Conservation (phyloP, 2,113 vertebrate genomes). For the Glareola pratincola region DNA sequence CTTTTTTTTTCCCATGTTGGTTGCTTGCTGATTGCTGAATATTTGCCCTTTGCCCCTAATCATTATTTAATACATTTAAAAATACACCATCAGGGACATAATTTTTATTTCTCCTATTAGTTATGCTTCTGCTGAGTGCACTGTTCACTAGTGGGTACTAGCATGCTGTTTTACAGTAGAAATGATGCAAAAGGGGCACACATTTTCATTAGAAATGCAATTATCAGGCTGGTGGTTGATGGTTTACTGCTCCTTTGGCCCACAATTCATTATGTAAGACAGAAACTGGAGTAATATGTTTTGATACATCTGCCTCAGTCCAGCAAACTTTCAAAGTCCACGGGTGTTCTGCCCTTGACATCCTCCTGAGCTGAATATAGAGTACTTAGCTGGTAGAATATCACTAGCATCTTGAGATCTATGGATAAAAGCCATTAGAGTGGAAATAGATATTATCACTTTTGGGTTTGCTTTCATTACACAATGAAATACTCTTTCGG, state of each 20-base stretch:
- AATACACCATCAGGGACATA: not conserved
- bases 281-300: conserved; percentile 28
- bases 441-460: not conserved
- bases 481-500: not conserved
- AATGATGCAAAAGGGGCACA: conserved; percentile 52
- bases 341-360: conserved; percentile 27
- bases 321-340: conserved; percentile 14
- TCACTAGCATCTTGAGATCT: not conserved
- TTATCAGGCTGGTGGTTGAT: conserved; percentile 43
- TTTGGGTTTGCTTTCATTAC: not conserved
- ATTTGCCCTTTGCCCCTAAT: conserved; percentile 52
- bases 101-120: conserved; percentile 56
- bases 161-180: conserved; percentile 48
- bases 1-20: not conserved
- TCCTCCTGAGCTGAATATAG: not conserved
- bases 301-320: conserved; percentile 1
- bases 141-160: conserved; percentile 44
- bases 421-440: not conserved
- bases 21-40: conserved; percentile 34
- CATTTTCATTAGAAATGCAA: conserved; percentile 60
- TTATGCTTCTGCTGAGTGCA: conserved; percentile 44
- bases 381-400: not conserved
- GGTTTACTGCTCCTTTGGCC: conserved; percentile 59
- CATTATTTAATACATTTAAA: conserved; percentile 54
- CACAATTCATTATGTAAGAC: conserved; percentile 6